phyloP scores from a whole-genome alignment of 2,113 vertebrate genomes.

The Epinephelus cyanopodus region DNA sequence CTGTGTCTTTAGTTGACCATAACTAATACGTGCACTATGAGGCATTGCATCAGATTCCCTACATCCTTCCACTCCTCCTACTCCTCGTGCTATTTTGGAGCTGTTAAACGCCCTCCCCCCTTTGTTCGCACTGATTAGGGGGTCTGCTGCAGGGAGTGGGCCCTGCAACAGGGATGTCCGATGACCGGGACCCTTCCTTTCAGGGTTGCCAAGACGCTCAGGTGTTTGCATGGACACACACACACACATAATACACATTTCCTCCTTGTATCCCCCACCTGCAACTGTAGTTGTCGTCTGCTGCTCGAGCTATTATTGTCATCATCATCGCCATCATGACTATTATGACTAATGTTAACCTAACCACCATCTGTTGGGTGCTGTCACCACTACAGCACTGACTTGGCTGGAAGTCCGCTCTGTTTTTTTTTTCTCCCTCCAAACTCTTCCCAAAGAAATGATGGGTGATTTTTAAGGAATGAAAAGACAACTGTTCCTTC shows the following conservation, averaged over 20 bases:
- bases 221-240: slow-evolving; percentile 69
- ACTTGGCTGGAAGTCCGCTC: slow-evolving; percentile 35
- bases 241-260: slow-evolving; percentile 43
- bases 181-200: slow-evolving; percentile 79
- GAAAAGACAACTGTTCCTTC: slow-evolving; percentile 48
- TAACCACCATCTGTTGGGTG: slow-evolving; percentile 72
- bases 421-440: slow-evolving; percentile 43
- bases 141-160: slow-evolving; percentile 72
- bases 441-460: slow-evolving; percentile 50
- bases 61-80: slow-evolving; percentile 78
- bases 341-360: slow-evolving; percentile 72
- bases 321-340: slow-evolving; percentile 61
- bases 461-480: slow-evolving; percentile 46
- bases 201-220: slow-evolving; percentile 71
- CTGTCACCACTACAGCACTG: slow-evolving; percentile 52
- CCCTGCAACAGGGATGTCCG: slow-evolving; percentile 76
- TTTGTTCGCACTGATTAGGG: slow-evolving; percentile 82
- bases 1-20: slow-evolving; percentile 13
- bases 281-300: slow-evolving; percentile 54
- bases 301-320: slow-evolving; percentile 73
- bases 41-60: slow-evolving; percentile 66
- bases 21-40: slow-evolving; percentile 43
- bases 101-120: slow-evolving; percentile 61
- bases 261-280: slow-evolving; percentile 61
- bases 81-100: slow-evolving; percentile 78